Conservation (phyloP, 1,140 invertebrate species). For the Caenorhabditis inopinata region DNA sequence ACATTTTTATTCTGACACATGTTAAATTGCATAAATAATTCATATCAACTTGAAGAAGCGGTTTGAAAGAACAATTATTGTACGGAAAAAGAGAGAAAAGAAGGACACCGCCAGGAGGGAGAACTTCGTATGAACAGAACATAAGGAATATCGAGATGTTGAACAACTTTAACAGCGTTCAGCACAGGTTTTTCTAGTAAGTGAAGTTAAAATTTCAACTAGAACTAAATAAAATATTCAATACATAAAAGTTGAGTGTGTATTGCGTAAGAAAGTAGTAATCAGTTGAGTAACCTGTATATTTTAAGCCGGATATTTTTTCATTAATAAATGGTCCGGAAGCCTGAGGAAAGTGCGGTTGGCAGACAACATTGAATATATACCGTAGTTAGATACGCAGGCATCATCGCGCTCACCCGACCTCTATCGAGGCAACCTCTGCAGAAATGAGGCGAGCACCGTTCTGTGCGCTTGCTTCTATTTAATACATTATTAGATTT, state of each 20-base stretch:
- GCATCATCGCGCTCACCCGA: background rate
- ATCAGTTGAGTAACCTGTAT: too few species aligned
- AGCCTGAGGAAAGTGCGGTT: background rate
- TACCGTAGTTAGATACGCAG: constrained; percentile 32
- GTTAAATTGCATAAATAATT: too few species aligned
- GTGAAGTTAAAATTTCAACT: background rate
- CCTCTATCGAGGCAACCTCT: background rate
- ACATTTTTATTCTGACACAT: background rate
- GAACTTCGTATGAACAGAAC: constrained; percentile 3
- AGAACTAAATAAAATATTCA: background rate
- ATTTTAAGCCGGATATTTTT: too few species aligned
- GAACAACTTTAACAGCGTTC: background rate
- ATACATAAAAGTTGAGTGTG: background rate
- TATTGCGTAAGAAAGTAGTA: background rate
- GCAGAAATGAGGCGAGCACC: background rate
- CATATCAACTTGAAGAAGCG: background rate
- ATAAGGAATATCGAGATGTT: background rate
- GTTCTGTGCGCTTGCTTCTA: background rate
- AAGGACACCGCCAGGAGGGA: background rate
- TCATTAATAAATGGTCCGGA: background rate
- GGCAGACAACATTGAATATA: background rate
- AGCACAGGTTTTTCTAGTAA: background rate
- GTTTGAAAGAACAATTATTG: background rate
- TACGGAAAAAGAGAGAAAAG: background rate
- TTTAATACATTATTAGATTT: background rate